These are phyloP conservation scores for Gymnocheta viridis DNA, from an alignment of 2,888 invertebrate species.

Conservation along the genomic window DNA sequence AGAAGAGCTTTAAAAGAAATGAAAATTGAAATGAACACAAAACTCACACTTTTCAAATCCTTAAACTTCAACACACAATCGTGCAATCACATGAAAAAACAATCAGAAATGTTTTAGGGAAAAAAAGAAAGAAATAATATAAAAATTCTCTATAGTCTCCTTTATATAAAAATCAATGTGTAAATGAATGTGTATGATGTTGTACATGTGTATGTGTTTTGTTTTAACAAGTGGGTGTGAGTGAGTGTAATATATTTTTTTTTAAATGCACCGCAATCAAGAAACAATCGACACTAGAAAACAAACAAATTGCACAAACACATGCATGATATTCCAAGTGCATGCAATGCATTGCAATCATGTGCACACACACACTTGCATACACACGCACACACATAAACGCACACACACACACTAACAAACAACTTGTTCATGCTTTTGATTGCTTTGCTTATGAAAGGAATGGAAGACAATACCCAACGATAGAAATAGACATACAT, in stretches of 20 bases:
- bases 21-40: conserved; percentile 53
- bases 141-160: conserved; percentile 37
- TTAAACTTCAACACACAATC: conserved; percentile 36
- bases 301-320: conserved; percentile 66
- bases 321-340: conserved; percentile 12
- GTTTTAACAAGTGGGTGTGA: conserved; percentile 47
- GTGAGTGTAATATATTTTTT: conserved; percentile 62
- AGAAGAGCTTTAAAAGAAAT: conserved; percentile 67
- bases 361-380: conserved; percentile 1
- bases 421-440: conserved; percentile 59
- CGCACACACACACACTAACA: conserved; percentile 4
- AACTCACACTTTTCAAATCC: conserved; percentile 54
- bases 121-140: conserved; percentile 48
- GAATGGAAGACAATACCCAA: conserved; percentile 59
- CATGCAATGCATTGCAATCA: conserved; percentile 39
- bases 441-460: conserved; percentile 67
- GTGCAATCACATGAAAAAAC: conserved; percentile 31
- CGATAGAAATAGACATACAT: conserved; percentile 32
- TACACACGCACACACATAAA: conserved; percentile 7
- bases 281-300: conserved; percentile 79
- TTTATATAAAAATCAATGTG: conserved; percentile 12
- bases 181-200: background rate
- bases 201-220: background rate
- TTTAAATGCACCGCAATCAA: conserved; percentile 74
- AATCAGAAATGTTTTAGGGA: conserved; percentile 42